Evolutionary conservation across 1,140 invertebrate species (phyloP).

Genomic region (Arion vulgaris): DNA sequence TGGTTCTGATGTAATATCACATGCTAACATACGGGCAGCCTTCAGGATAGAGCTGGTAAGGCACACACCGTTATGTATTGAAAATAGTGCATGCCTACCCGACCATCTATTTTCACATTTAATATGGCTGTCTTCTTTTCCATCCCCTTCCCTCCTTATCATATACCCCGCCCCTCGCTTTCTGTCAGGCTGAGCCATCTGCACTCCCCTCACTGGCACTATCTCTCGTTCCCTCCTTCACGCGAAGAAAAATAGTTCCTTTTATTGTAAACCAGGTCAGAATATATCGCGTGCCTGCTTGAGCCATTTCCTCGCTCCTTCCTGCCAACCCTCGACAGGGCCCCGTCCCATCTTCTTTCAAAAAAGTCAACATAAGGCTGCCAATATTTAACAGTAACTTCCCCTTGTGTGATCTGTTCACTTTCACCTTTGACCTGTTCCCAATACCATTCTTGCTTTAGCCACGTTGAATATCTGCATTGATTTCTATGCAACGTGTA

Average conservation of each 20-base stretch:
- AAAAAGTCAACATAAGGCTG: constrained; percentile 36
- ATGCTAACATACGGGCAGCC: background rate
- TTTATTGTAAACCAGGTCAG: constrained; percentile 23
- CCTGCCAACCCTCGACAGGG: constrained; percentile 26
- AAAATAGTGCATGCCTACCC: too few relatives aligned
- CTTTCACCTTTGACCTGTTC: constrained; percentile 32
- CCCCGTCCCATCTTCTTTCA: constrained; percentile 35
- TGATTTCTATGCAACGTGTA: constrained; percentile 22
- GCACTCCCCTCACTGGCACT: background rate
- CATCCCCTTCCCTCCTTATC: background rate
- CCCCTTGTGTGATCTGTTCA: constrained; percentile 36
- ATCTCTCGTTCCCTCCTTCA: constrained; percentile 12
- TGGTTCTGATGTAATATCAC: background rate
- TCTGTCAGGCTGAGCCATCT: background rate
- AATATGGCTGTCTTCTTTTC: constrained; percentile 1
- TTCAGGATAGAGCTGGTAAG: background rate
- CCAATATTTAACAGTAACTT: constrained; percentile 34
- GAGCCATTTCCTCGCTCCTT: constrained; percentile 32
- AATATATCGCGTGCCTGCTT: constrained; percentile 22
- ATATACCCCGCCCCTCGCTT: background rate
- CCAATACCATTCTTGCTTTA: constrained; percentile 18
- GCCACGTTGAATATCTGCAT: constrained; percentile 24
- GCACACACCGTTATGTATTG: constrained; percentile 16
- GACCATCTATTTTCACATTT: background rate
- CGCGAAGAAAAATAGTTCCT: constrained; percentile 34